Percentiles rank a stretch among this genome's conserved stretches.
Conservation (phyloP, 2,797 vertebrate species). For the Neostethus bicornis region DNA sequence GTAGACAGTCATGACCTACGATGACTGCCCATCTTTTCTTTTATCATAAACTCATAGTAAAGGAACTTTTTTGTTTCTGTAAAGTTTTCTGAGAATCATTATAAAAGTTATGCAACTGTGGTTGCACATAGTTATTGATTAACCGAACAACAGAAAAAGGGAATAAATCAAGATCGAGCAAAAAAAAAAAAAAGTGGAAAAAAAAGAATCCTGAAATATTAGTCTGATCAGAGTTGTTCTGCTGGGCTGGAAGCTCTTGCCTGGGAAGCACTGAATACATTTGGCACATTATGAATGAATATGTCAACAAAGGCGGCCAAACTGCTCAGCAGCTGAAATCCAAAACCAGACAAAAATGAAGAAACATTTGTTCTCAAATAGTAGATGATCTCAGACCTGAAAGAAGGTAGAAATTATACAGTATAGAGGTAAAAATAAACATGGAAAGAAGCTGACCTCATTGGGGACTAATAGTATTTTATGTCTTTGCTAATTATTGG, state of each 20-base stretch:
- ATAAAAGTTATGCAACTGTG: background rate
- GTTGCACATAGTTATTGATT: background rate
- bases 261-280: background rate
- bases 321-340: background rate
- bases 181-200: too few relatives aligned
- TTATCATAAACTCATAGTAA: background rate
- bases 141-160: background rate
- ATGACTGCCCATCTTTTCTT: too few relatives aligned
- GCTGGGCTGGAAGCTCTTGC: background rate
- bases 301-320: background rate
- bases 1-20: too few relatives aligned
- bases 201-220: too few relatives aligned
- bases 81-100: background rate
- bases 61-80: too few relatives aligned
- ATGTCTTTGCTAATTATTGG: too few relatives aligned
- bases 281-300: background rate
- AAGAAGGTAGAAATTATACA: background rate
- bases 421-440: background rate
- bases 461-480: too few relatives aligned
- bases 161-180: background rate
- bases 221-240: too few relatives aligned
- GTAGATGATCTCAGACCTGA: background rate
- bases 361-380: background rate
- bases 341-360: background rate
- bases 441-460: background rate